phyloP scores from a whole-genome alignment of 2,797 vertebrate species.

The Chrysocyon brachyurus region DNA sequence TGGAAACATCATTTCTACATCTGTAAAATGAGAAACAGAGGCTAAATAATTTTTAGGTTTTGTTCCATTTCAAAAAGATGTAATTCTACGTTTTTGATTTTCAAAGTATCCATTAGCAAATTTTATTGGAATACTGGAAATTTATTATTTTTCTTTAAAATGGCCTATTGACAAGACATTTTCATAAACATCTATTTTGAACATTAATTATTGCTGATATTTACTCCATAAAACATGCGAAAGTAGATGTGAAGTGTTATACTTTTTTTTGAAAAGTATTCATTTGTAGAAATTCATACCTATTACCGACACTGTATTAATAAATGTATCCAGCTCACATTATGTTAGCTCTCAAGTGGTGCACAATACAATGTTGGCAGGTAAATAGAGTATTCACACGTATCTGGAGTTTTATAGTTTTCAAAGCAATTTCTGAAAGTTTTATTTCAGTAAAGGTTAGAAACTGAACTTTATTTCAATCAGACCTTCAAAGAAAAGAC shows the following conservation, averaged over 20 bases:
- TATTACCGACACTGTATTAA: not conserved
- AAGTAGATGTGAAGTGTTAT: not conserved
- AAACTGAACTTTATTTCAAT: not conserved
- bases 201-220: not conserved
- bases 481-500: conserved; percentile 8
- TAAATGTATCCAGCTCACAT: not conserved
- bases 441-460: not conserved
- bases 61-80: not conserved
- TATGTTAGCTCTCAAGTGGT: not conserved
- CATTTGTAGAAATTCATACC: not conserved
- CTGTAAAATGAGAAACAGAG: not conserved
- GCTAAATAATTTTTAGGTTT: not conserved
- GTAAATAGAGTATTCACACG: not conserved
- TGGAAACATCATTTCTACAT: not conserved
- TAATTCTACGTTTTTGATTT: not conserved
- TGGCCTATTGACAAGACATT: not conserved
- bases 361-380: not conserved
- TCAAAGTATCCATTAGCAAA: not conserved
- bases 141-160: conserved; percentile 16
- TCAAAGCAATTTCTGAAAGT: conserved; percentile 28
- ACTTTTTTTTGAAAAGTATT: not conserved
- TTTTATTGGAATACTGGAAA: not conserved
- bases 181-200: not conserved
- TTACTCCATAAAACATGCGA: not conserved
- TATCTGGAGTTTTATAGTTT: not conserved